These are phyloP conservation scores for Emmelina monodactyla DNA, from an alignment of 2,888 invertebrate genomes.

Conservation along the genomic window DNA sequence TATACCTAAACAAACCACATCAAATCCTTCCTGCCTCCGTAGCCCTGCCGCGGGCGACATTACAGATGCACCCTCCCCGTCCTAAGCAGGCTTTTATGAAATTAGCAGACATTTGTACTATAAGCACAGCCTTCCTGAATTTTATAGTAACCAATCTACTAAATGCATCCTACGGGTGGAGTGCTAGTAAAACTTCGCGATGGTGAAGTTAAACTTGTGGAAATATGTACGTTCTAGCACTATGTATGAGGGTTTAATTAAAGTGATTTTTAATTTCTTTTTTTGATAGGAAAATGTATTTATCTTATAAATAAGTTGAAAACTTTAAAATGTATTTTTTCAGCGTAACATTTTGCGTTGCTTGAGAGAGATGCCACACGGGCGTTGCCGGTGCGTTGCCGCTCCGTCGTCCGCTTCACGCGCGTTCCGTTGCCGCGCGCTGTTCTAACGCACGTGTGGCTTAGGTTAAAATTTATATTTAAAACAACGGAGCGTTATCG, in stretches of 20 bases:
- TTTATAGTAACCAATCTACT: constrained; percentile 36
- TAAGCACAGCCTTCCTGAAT: constrained; percentile 26
- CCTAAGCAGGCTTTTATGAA: constrained; percentile 29
- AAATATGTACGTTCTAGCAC: constrained; percentile 17
- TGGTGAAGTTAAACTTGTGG: constrained; percentile 19
- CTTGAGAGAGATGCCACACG: too few relatives aligned
- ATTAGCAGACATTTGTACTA: constrained; percentile 34
- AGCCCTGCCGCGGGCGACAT: constrained; percentile 19
- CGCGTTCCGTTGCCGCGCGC: too few relatives aligned
- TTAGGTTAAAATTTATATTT: too few relatives aligned
- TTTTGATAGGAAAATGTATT: background rate
- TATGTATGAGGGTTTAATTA: too few relatives aligned
- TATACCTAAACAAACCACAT: too few relatives aligned
- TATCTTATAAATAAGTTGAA: background rate
- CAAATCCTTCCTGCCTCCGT: too few relatives aligned
- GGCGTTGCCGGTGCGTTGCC: too few relatives aligned
- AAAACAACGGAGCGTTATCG: too few relatives aligned
- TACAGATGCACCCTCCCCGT: constrained; percentile 44
- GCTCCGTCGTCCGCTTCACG: too few relatives aligned
- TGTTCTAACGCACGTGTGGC: too few relatives aligned
- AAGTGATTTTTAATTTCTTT: too few relatives aligned
- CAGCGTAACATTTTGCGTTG: too few relatives aligned
- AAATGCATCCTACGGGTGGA: constrained; percentile 22
- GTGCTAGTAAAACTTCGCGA: background rate
- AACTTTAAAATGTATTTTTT: background rate